Base-by-base conservation (phyloP, 1,140 invertebrate genomes). In the Xylocopa sonorina region DNA sequence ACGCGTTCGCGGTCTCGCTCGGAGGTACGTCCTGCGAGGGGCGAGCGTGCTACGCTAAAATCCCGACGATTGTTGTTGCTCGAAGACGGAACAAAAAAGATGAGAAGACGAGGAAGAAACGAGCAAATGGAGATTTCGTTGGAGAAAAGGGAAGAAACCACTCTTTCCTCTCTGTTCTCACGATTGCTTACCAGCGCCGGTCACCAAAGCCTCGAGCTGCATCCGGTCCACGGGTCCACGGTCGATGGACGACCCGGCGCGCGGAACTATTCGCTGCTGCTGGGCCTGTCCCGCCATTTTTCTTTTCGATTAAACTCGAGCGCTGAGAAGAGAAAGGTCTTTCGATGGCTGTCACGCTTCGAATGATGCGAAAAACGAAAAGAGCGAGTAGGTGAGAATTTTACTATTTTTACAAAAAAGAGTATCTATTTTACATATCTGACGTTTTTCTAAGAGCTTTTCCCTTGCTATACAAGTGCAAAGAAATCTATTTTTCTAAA, bases 101-200 rank as follows among this genome's bases (percentile, higher is more conserved):
- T n/a, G n/a, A 43, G 71, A 67, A 53, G 51, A 53, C 46, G 55
- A 53, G 32, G 72, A 84, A 55, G 18, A 80, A 63, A n/a, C 34
- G 63, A 74, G 32, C 46, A 43, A 72, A n/a, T 76, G 81, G 62
- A 83, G 83, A 83, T 71, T 71, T 69, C 76, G 85, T 78, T 66
- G 68, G 72, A 76, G 81, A 82, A 86, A 83, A 85, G 86, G 77
- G 78, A 85, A 82, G 84, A 84, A 84, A 86, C 79, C 38, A 60
- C 58, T 81, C 74, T 87, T 85, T 77, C 73, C 72, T 83, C 74
- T 89, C 80, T 89, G 75, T 81, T 90, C 89, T 89, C 86, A 88
- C 87, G 83, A 91, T 92, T 92, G 89, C 90, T 93, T 93, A 84
- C 91, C 92, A 91, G 89, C 87, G 84, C 87, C 88, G 74, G 84